Percentiles rank a stretch among this genome's conserved stretches.
phyloP scores from a whole-genome alignment of 2,797 vertebrate species.

The Acipenser ruthenus region DNA sequence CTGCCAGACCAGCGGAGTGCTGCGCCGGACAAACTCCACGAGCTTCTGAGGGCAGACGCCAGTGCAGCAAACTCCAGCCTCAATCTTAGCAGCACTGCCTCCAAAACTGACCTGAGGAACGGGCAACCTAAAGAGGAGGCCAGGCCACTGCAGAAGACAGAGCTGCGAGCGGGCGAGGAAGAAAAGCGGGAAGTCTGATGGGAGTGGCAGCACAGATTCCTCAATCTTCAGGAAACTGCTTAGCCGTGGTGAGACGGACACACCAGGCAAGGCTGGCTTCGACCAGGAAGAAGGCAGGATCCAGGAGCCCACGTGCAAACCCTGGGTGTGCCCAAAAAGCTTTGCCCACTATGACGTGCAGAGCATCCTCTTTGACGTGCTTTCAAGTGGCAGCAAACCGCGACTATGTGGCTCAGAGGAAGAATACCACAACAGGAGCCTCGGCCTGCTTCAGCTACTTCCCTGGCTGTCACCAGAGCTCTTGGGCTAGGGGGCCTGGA shows the following conservation, averaged over 20 bases:
- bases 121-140: slow-evolving; percentile 32
- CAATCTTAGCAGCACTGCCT: slow-evolving; percentile 30
- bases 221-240: slow-evolving; percentile 81
- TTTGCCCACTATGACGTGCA: slow-evolving; percentile 86
- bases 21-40: slow-evolving; percentile 42
- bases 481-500: slow-evolving; percentile 47
- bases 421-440: slow-evolving; percentile 84
- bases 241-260: slow-evolving; percentile 56
- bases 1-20: slow-evolving; percentile 55
- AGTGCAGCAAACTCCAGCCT: too few species aligned
- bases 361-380: slow-evolving; percentile 83
- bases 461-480: slow-evolving; percentile 49
- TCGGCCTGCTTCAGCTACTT: slow-evolving; percentile 72
- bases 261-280: slow-evolving; percentile 26
- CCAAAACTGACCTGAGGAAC: slow-evolving; percentile 22
- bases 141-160: slow-evolving; percentile 41
- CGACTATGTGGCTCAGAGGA: slow-evolving; percentile 57
- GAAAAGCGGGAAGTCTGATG: slow-evolving; percentile 41
- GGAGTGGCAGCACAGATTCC: slow-evolving; percentile 54
- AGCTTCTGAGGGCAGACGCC: slow-evolving; percentile 49
- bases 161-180: slow-evolving; percentile 62
- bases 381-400: slow-evolving; percentile 67
- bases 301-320: slow-evolving; percentile 40
- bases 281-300: slow-evolving; percentile 52
- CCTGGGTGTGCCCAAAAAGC: slow-evolving; percentile 77